A percentile compares a stretch with the other conserved stretches of the same genome.
These are phyloP conservation scores for Pollimyrus isidori DNA, from an alignment of 2,113 vertebrate genomes.

Conservation along the genomic window DNA sequence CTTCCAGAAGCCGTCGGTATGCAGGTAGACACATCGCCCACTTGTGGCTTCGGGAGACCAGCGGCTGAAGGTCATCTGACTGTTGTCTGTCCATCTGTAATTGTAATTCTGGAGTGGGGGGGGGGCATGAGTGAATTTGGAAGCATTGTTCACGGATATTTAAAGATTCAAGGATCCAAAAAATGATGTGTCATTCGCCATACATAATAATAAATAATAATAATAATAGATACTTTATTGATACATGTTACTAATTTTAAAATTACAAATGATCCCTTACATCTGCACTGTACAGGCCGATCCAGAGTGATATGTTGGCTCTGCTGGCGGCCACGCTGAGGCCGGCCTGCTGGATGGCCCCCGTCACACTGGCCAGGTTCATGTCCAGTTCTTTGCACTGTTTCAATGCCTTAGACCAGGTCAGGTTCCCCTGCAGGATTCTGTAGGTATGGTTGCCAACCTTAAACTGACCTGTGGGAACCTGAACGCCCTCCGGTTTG, in stretches of 20 bases:
- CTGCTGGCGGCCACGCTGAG: constrained; percentile 64
- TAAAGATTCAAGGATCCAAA: not conserved
- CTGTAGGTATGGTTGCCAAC: constrained; percentile 67
- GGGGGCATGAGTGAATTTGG: not conserved
- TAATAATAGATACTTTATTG: too few relatives aligned
- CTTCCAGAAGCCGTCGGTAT: constrained; percentile 87
- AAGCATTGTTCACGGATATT: not conserved
- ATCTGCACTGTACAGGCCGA: constrained; percentile 80
- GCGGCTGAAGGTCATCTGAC: constrained; percentile 72
- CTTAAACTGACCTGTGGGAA: constrained; percentile 43
- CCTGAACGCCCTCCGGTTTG: constrained; percentile 38
- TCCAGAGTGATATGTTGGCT: constrained; percentile 70
- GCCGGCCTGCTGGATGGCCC: constrained; percentile 71
- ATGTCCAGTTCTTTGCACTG: constrained; percentile 62
- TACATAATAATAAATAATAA: too few relatives aligned
- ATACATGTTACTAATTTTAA: not conserved
- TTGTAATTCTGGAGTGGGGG: constrained; percentile 67
- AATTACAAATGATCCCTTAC: constrained; percentile 54
- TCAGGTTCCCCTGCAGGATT: constrained; percentile 68
- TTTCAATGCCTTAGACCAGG: constrained; percentile 70
- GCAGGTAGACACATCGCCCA: constrained; percentile 76
- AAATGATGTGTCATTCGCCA: not conserved
- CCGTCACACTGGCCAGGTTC: constrained; percentile 75
- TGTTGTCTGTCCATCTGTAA: constrained; percentile 84
- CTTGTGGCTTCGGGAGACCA: constrained; percentile 67